phyloP scores from a whole-genome alignment of 2,113 vertebrate species.

The Sinocyclocheilus anophthalmus region DNA sequence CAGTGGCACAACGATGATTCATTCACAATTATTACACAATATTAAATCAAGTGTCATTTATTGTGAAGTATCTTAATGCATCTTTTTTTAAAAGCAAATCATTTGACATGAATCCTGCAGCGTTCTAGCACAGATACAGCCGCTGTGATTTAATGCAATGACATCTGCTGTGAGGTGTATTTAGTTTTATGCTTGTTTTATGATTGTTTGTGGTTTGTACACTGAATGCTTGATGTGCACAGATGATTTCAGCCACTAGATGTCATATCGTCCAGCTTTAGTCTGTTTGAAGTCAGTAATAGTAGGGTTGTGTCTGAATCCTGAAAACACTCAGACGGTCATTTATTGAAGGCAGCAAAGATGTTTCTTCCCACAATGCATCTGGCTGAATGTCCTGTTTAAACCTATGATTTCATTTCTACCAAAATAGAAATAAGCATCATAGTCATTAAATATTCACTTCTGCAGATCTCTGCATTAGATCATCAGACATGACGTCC shows the following conservation, averaged over 20 bases:
- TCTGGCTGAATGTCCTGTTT: neutral
- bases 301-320: neutral
- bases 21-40: neutral
- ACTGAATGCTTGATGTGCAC: neutral
- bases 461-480: neutral
- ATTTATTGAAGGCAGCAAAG: neutral
- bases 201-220: neutral
- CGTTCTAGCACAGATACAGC: neutral
- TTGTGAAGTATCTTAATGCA: neutral
- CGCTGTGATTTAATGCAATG: neutral
- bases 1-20: neutral
- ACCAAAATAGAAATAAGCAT: neutral
- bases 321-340: neutral
- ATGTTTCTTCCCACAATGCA: neutral
- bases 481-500: neutral
- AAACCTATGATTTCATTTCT: neutral
- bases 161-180: neutral
- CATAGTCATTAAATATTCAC: neutral
- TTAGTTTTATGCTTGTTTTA: neutral
- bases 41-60: neutral
- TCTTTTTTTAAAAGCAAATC: neutral
- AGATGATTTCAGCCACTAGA: conserved; percentile 38
- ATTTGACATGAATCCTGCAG: neutral
- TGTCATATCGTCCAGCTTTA: conserved; percentile 20
- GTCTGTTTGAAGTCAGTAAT: neutral